Base-by-base conservation (phyloP, 2,113 vertebrate species). In the Uropsilus gracilis region DNA sequence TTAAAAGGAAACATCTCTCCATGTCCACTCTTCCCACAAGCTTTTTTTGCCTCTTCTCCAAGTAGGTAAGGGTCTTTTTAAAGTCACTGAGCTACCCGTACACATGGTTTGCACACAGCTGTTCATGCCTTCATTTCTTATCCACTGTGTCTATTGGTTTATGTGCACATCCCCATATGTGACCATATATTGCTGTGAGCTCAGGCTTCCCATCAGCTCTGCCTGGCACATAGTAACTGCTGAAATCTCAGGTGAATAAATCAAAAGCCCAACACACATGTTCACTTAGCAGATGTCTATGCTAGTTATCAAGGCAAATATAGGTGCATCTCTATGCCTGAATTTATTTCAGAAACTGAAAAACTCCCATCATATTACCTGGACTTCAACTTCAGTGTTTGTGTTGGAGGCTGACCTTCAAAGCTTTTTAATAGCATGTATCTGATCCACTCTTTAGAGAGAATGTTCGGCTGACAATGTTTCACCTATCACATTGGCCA, bases 261-360 rank as follows among this genome's bases (percentile, higher is more conserved):
- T 78, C 77, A 32, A 30, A 5, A 18, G 30, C 9, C 5, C 84
- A 86, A n/a, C 42, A 28, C 34, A 39, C 18, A 22, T 46, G 46
- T 84, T 91, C 39, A 55, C 2, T 39, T 69, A 68, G 59, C 44
- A 69, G 46, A 87, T 22, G n/a, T 12, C 42, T 76, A 48, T 32
- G 28, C 37, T n/a, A 68, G 46, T 24, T 72, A 50, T 66, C 34
- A 75, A 69, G 44, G 14, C 46, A 71, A 90, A 57, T 82, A 77
- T 77, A 48, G 37, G 85, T 28, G 39, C 17, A 68, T 39, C n/a
- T 53, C 4, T 44, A 6, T 17, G 24, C 22, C 53, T 59, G 39
- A n/a, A 83, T 78, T 42, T 59, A 83, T 59, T 90, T 83, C 76
- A 78, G 76, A 89, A 88, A 76, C 86, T 76, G n/a, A 39, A 76